These are phyloP conservation scores for Agrilus biguttatus DNA, from an alignment of 2,888 invertebrate genomes.

Conservation along the genomic window DNA sequence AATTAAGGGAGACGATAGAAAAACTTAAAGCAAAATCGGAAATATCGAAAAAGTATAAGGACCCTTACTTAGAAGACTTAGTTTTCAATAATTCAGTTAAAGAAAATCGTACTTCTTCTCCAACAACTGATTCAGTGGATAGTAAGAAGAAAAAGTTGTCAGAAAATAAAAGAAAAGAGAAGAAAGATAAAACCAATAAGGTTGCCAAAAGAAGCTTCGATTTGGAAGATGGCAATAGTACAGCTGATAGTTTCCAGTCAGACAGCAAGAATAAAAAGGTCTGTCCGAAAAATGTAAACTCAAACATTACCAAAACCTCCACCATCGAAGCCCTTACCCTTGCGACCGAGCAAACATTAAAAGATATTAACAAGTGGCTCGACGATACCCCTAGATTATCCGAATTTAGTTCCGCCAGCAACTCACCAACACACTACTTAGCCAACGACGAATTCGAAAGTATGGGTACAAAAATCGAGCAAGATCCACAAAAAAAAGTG, in stretches of 20 bases:
- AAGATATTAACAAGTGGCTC: conserved; percentile 81
- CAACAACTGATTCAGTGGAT: conserved; percentile 2
- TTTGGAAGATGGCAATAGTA: conserved; percentile 22
- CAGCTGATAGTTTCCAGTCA: conserved; percentile 18
- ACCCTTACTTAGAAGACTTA: conserved; percentile 18
- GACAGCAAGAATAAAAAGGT: conserved; percentile 14
- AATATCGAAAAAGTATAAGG: conserved; percentile 32
- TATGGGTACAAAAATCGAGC: conserved; percentile 30
- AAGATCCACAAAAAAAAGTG: conserved; percentile 32
- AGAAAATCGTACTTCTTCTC: conserved; percentile 14
- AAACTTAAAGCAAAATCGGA: conserved; percentile 49
- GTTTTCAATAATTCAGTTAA: conserved; percentile 20
- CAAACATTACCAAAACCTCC: conserved; percentile 24
- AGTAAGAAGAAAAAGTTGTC: conserved; percentile 11
- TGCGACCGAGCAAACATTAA: conserved; percentile 61
- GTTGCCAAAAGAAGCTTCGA: conserved; percentile 11
- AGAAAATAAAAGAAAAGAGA: conserved; percentile 7
- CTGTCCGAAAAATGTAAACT: conserved; percentile 14
- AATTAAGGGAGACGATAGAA: conserved; percentile 39
- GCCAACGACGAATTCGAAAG: conserved; percentile 46
- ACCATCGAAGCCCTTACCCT: conserved; percentile 52
- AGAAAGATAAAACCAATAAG: conserved; percentile 8
- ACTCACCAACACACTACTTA: conserved; percentile 56
- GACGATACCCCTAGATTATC: conserved; percentile 69
- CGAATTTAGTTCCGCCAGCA: conserved; percentile 62